Evolutionary conservation across 2,113 vertebrate genomes (phyloP).

Genomic region (Verasper variegatus): DNA sequence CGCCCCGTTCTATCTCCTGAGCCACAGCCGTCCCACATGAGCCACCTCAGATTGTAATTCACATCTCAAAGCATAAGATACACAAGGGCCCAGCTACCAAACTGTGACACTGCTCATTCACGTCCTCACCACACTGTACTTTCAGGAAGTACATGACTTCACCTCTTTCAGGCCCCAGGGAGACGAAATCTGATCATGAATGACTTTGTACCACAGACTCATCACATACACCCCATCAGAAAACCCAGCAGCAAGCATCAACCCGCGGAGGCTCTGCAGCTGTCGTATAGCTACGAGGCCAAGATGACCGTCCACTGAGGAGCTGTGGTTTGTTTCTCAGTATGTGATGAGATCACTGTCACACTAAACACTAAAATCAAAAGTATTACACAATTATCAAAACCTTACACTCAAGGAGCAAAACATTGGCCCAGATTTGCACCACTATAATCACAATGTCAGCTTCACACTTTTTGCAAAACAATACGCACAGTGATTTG

Average conservation of each 20-base stretch:
- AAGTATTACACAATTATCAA: no score
- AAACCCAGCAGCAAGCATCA: not conserved
- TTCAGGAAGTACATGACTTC: slow-evolving; percentile 34
- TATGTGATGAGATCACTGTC: slow-evolving; percentile 8
- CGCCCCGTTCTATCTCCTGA: no score
- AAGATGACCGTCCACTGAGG: not conserved
- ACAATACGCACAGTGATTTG: no score
- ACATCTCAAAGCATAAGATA: not conserved
- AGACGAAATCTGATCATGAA: slow-evolving; percentile 2
- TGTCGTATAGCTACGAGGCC: not conserved
- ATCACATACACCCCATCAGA: not conserved
- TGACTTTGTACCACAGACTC: slow-evolving; percentile 7
- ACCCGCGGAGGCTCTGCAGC: slow-evolving; percentile 12
- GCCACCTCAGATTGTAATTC: not conserved
- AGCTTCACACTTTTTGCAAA: no score
- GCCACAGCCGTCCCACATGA: no score
- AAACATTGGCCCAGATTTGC: no score
- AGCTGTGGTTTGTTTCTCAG: not conserved
- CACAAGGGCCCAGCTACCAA: not conserved
- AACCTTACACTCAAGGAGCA: no score
- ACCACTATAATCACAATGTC: no score
- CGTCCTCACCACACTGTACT: not conserved
- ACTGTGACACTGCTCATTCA: not conserved
- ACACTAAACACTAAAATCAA: no score
- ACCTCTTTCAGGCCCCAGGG: slow-evolving; percentile 2